Percentiles rank a stretch among this genome's conserved stretches.
phyloP scores from a whole-genome alignment of 2,113 vertebrate species.

The Cyprinodon variegatus region DNA sequence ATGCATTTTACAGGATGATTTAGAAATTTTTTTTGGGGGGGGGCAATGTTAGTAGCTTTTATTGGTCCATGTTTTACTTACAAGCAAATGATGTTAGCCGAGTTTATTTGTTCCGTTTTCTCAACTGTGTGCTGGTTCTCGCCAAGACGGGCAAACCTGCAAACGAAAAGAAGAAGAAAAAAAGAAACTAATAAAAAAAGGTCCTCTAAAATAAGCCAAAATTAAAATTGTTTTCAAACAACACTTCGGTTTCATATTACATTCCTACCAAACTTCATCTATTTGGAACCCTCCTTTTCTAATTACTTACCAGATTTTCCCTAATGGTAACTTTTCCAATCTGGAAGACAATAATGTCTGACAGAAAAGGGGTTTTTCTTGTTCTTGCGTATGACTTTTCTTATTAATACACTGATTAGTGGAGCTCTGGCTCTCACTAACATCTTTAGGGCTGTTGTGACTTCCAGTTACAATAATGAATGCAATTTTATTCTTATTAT shows the following conservation, averaged over 20 bases:
- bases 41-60: neutral
- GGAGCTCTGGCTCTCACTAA: slow-evolving; percentile 37
- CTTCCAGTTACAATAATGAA: slow-evolving; percentile 53
- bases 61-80: slow-evolving; percentile 78
- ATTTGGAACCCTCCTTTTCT: slow-evolving; percentile 14
- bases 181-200: slow-evolving; percentile 7
- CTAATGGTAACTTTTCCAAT: slow-evolving; percentile 27
- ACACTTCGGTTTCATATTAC: neutral
- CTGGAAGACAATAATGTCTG: slow-evolving; percentile 38
- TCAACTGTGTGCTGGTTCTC: slow-evolving; percentile 90
- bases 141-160: slow-evolving; percentile 91
- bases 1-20: too few species aligned
- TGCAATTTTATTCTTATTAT: slow-evolving; percentile 47
- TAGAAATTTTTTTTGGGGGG: too few species aligned
- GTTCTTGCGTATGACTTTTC: slow-evolving; percentile 60
- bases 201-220: neutral
- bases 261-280: slow-evolving; percentile 12
- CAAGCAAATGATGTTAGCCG: slow-evolving; percentile 87
- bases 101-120: slow-evolving; percentile 74
- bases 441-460: slow-evolving; percentile 54
- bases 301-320: slow-evolving; percentile 24
- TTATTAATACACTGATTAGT: slow-evolving; percentile 68
- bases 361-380: slow-evolving; percentile 35
- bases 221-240: neutral
- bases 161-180: slow-evolving; percentile 1